Conservation (phyloP, 2,888 invertebrate species). For the Drosophila paramelanica region DNA sequence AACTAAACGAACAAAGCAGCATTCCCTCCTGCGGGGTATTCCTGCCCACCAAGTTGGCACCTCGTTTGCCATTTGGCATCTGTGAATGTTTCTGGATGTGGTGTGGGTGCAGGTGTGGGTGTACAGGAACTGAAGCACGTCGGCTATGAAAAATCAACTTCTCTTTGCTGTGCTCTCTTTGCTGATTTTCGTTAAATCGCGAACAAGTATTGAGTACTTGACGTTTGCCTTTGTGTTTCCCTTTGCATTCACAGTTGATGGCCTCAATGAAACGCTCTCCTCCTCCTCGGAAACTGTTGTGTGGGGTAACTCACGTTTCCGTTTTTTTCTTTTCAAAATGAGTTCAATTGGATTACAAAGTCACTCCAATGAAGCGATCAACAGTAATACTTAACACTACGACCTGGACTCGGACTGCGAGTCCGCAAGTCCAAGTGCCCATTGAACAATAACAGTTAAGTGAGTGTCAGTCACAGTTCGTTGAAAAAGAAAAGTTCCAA, state of each 20-base stretch:
- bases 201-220: conserved; percentile 47
- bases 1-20: conserved; percentile 72
- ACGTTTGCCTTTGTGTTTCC: conserved; percentile 53
- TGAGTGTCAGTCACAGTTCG: conserved; percentile 35
- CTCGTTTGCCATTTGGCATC: conserved; percentile 62
- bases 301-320: conserved; percentile 15
- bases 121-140: conserved; percentile 34
- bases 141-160: conserved; percentile 62
- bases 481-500: conserved; percentile 11
- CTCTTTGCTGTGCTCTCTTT: conserved; percentile 21
- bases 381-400: conserved; percentile 42
- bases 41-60: conserved; percentile 35
- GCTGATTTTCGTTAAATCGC: conserved; percentile 57
- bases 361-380: conserved; percentile 66
- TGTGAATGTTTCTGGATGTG: conserved; percentile 12
- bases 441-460: conserved; percentile 45
- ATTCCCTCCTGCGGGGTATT: conserved; percentile 49
- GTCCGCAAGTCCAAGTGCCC: conserved; percentile 7
- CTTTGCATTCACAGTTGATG: conserved; percentile 29
- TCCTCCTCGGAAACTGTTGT: conserved; percentile 5
- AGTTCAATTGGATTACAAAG: conserved; percentile 75
- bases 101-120: not conserved
- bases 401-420: conserved; percentile 17
- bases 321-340: conserved; percentile 46
- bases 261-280: conserved; percentile 5